Evolutionary conservation across 35 echinoderm and acorn worm genomes (phyloP).

Genomic region (Strongylocentrotus purpuratus): DNA sequence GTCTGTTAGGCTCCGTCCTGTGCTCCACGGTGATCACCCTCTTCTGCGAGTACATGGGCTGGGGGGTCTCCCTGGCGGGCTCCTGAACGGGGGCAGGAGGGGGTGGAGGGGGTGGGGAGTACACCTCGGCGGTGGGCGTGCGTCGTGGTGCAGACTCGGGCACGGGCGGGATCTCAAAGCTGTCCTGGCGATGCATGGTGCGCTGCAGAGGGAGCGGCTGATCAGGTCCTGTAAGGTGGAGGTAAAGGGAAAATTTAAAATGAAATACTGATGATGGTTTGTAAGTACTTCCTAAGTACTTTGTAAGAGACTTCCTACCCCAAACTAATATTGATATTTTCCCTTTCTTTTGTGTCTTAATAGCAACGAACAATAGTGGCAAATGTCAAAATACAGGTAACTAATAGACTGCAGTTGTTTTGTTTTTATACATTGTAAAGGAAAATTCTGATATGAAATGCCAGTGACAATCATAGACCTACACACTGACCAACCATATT

Average conservation of each 20-base stretch:
- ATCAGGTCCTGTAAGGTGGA: constrained; percentile 70
- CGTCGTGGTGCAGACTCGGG: neutral
- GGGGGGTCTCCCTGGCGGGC: constrained; percentile 19
- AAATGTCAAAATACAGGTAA: no score
- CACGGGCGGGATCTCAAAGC: constrained; percentile 55
- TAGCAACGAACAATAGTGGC: neutral
- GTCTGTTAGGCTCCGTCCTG: neutral
- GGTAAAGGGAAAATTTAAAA: neutral
- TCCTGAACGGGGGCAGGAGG: neutral
- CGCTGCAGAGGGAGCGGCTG: constrained; percentile 60
- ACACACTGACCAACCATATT: no score
- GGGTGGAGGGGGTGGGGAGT: neutral
- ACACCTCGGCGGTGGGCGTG: neutral
- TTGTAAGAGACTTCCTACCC: no score
- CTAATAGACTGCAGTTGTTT: neutral
- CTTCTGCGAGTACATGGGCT: constrained; percentile 8
- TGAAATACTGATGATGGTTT: neutral
- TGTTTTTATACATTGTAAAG: neutral
- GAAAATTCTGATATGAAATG: neutral
- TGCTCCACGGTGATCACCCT: neutral
- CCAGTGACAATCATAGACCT: neutral
- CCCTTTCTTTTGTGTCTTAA: neutral
- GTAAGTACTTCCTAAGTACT: no score
- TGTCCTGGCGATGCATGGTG: constrained; percentile 49
- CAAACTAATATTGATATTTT: neutral